Conservation (phyloP, 2,113 vertebrate genomes). For the Mus spicilegus region DNA sequence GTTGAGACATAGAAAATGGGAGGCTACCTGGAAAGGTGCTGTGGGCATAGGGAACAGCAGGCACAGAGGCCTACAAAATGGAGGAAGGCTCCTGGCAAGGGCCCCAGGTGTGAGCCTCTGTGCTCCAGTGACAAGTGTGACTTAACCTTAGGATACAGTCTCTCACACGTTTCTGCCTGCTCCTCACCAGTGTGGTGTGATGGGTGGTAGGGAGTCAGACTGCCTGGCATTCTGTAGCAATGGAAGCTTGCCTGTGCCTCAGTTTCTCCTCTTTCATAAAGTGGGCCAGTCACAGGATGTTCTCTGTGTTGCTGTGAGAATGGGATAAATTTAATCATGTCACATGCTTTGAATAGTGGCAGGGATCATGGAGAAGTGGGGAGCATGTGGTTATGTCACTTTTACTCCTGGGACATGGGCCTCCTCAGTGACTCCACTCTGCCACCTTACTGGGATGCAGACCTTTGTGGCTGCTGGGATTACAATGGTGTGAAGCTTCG, state of each 20-base stretch:
- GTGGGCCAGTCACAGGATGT: neutral
- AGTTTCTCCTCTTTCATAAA: neutral
- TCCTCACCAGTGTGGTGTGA: neutral
- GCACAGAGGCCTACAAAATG: neutral
- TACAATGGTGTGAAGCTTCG: accelerated
- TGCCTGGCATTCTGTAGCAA: neutral
- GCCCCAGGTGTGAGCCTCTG: too few species aligned
- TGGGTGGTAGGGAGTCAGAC: neutral
- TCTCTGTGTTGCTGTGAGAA: too few species aligned
- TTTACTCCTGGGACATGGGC: accelerated
- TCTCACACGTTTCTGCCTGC: neutral
- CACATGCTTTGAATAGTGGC: neutral
- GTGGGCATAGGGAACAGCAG: neutral
- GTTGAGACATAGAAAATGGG: neutral
- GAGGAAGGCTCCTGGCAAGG: neutral
- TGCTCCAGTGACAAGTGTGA: accelerated
- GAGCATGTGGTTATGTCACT: accelerated
- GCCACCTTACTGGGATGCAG: accelerated
- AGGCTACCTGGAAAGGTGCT: neutral
- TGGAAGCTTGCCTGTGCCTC: neutral
- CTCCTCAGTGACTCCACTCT: accelerated
- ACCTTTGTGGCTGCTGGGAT: accelerated
- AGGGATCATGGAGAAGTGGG: neutral
- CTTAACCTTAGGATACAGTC: neutral
- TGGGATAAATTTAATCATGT: too few species aligned